Evolutionary conservation across 2,888 invertebrate genomes (phyloP).

Genomic region (Sarcophaga caerulescens): DNA sequence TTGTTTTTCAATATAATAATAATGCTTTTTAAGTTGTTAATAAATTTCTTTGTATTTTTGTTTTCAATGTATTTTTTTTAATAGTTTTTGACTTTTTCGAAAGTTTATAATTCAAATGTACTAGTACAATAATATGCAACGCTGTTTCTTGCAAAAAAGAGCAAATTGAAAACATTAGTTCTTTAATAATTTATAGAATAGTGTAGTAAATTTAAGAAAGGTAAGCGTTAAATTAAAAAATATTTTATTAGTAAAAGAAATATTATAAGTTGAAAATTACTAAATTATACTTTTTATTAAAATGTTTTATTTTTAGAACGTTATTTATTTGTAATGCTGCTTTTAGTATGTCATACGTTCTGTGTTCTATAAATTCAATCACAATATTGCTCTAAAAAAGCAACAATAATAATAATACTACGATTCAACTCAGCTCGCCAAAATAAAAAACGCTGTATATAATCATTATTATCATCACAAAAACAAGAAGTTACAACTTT

Average conservation of each 20-base stretch:
- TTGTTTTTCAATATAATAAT: too few species aligned
- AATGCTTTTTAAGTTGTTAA: too few species aligned
- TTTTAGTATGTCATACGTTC: slow-evolving; percentile 38
- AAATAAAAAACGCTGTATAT: slow-evolving; percentile 51
- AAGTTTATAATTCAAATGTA: neutral
- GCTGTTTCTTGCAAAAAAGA: slow-evolving; percentile 33
- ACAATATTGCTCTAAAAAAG: slow-evolving; percentile 53
- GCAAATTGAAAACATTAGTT: slow-evolving; percentile 41
- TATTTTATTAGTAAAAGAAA: neutral
- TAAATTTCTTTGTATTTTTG: neutral
- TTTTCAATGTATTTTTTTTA: neutral
- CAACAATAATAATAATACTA: slow-evolving; percentile 47
- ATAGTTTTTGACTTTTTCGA: neutral
- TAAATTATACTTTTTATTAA: neutral
- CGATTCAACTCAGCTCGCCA: slow-evolving; percentile 53
- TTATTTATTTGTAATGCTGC: slow-evolving; percentile 39
- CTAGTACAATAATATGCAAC: slow-evolving; percentile 46
- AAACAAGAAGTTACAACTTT: slow-evolving; percentile 56
- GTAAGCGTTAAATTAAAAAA: slow-evolving; percentile 43
- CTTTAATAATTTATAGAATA: neutral
- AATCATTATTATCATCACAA: slow-evolving; percentile 59
- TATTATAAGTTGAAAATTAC: neutral
- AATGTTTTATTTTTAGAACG: slow-evolving; percentile 27
- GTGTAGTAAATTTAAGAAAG: neutral
- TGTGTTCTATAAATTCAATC: slow-evolving; percentile 45